Conservation (phyloP, 2,888 invertebrate species). For the Lasioglossum vierecki region DNA sequence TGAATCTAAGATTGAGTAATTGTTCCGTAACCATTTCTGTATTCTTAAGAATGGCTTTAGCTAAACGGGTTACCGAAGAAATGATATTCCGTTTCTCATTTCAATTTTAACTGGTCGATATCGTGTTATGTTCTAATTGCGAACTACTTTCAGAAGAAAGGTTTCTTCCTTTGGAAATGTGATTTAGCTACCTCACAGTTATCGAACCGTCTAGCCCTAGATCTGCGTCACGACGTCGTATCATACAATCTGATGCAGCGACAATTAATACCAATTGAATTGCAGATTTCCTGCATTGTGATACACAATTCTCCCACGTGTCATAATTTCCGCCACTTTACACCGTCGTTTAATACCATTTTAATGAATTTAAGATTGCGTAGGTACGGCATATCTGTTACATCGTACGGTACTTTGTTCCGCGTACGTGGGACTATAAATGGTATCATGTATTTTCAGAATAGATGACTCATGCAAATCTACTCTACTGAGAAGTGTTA, state of each 20-base stretch:
- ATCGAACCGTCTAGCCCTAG: conserved; percentile 1
- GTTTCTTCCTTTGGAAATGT: background rate
- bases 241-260: background rate
- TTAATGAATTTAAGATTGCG: conserved; percentile 6
- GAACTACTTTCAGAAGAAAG: background rate
- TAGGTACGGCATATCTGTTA: background rate
- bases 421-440: background rate
- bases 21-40: too few species aligned
- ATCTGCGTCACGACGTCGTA: background rate
- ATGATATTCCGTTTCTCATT: background rate
- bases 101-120: background rate
- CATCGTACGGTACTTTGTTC: background rate
- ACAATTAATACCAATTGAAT: conserved; percentile 13
- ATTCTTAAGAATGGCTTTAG: background rate
- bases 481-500: background rate
- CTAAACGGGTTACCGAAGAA: background rate
- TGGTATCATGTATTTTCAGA: background rate
- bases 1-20: background rate
- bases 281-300: background rate
- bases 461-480: background rate
- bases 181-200: background rate
- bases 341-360: conserved; percentile 11
- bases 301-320: conserved; percentile 10
- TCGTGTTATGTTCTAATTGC: background rate
- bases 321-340: conserved; percentile 1